Base-by-base conservation (phyloP, 1,140 invertebrate genomes). In the Aphaenogaster floridana region DNA sequence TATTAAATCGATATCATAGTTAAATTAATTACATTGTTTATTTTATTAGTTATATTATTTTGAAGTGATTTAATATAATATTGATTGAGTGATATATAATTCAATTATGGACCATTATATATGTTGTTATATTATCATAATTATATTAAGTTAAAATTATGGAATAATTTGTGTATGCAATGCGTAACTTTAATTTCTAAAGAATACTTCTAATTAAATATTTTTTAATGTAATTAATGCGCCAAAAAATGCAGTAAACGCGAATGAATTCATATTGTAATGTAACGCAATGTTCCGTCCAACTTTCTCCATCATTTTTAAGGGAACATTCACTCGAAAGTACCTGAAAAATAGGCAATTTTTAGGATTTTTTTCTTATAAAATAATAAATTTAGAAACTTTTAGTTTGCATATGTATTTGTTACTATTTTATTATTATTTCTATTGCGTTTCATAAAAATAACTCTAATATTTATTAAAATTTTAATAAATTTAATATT, bases 21-120 rank as follows among this genome's bases (percentile, higher is more conserved):
- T 11, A 34, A 34, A 7, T 59, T 59, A 59, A 63, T 63, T 63
- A 36, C 4, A 36, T 28, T 34, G 21, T 66, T 42, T 42, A 68
- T 48, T 39, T 28, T 48, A 48, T 69, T 48, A n/a, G 36, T 42
- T 42, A 5, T 64, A 17, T 63, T 3, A 15, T n/a, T 21, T 8
- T 39, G 17, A 42, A 8, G 9, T 68, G n/a, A 69, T 69, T 69
- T 69, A 28, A 69, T 69, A 39, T 64, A 45, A 42, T 68, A 36
- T 64, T 36, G 15, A 45, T 42, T 66, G 11, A 34, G 21, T 66
- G 21, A 59, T 59, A 36, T 63, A 15, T 17, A 36, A 68, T 68
- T 28, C 8, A 68, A 21, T 45, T 6, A 6, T 8, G 34, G 39
- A 64, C 7, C 3, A 21, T 68, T 21, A 68, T 68, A 45, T 45